These are phyloP conservation scores for Heterodera schachtii DNA, from an alignment of 1,140 invertebrate genomes.

Conservation along the genomic window DNA sequence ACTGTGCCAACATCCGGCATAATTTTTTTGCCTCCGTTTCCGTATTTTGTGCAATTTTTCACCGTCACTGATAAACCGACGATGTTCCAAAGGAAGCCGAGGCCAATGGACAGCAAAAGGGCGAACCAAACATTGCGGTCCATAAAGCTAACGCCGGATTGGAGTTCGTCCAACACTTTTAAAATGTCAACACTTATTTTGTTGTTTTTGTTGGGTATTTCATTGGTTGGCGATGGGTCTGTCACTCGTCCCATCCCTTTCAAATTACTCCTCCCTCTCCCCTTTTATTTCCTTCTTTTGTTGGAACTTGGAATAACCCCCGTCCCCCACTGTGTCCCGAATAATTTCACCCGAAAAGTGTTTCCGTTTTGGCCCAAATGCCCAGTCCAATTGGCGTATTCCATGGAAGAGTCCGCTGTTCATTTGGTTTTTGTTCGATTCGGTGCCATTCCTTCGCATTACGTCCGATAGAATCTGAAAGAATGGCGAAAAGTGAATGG, in stretches of 20 bases:
- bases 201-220: too few relatives aligned
- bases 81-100: conserved; percentile 51
- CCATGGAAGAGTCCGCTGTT: conserved; percentile 50
- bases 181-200: too few relatives aligned
- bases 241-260: too few relatives aligned
- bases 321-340: background rate
- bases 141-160: conserved; percentile 37
- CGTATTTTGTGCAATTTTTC: conserved; percentile 31
- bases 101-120: conserved; percentile 39
- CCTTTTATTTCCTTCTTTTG: too few relatives aligned
- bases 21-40: background rate
- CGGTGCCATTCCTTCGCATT: conserved; percentile 41
- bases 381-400: conserved; percentile 43
- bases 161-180: conserved; percentile 46
- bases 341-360: conserved; percentile 42
- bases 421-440: conserved; percentile 23
- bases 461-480: conserved; percentile 15
- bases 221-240: too few relatives aligned
- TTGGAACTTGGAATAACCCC: background rate
- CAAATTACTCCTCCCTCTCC: too few relatives aligned
- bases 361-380: conserved; percentile 39
- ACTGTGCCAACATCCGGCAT: background rate
- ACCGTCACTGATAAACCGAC: conserved; percentile 44
- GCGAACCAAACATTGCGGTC: conserved; percentile 39
- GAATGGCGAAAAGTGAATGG: too few relatives aligned